phyloP scores from a whole-genome alignment of 2,888 invertebrate species.

The Yponomeuta cagnagella region DNA sequence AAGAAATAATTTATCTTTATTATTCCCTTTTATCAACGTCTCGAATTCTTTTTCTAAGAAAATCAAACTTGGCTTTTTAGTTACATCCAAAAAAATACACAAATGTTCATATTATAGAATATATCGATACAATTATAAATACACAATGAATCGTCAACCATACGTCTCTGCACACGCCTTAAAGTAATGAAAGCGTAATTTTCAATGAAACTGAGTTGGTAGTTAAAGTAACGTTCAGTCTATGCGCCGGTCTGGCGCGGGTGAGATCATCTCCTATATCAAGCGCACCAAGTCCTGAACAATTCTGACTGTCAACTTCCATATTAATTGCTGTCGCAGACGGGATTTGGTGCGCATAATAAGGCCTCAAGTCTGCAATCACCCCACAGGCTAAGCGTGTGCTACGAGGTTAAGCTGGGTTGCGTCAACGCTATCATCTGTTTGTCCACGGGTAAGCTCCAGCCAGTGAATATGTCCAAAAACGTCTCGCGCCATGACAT shows the following conservation, averaged over 20 bases:
- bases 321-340: too few species aligned
- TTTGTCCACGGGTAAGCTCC: too few species aligned
- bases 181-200: slow-evolving; percentile 46
- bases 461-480: too few species aligned
- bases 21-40: slow-evolving; percentile 68
- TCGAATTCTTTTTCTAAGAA: slow-evolving; percentile 71
- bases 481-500: too few species aligned
- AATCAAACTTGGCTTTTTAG: slow-evolving; percentile 73
- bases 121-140: slow-evolving; percentile 59
- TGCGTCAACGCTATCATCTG: too few species aligned
- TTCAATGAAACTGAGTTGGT: slow-evolving; percentile 20
- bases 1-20: slow-evolving; percentile 74
- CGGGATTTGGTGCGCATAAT: too few species aligned
- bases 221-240: slow-evolving; percentile 42
- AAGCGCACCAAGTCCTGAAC: neutral
- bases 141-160: slow-evolving; percentile 39
- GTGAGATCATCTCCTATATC: slow-evolving; percentile 47
- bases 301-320: too few species aligned
- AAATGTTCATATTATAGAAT: slow-evolving; percentile 50
- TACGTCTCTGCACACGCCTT: slow-evolving; percentile 31
- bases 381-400: too few species aligned
- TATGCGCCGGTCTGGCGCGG: slow-evolving; percentile 37
- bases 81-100: slow-evolving; percentile 73
- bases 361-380: too few species aligned
- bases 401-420: too few species aligned